phyloP scores from a whole-genome alignment of 2,888 invertebrate species.

The Yponomeuta plumbellus region DNA sequence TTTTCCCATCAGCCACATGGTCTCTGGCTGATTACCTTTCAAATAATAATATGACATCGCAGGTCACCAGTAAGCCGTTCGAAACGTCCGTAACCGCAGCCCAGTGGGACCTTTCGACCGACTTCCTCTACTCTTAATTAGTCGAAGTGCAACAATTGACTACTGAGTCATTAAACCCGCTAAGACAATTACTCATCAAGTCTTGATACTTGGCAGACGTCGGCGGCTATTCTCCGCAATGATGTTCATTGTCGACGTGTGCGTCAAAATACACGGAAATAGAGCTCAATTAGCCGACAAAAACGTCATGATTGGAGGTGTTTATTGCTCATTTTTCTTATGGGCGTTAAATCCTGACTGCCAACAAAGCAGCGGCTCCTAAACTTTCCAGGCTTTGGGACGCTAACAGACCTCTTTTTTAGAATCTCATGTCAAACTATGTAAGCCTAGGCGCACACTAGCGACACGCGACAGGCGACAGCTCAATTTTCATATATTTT shows the following conservation, averaged over 20 bases:
- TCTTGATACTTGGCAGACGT: slow-evolving; percentile 31
- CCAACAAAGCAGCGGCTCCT: too few relatives aligned
- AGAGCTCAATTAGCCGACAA: slow-evolving; percentile 12
- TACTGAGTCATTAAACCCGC: slow-evolving; percentile 16
- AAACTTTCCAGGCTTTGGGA: too few relatives aligned
- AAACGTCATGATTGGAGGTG: background rate
- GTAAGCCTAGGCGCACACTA: too few relatives aligned
- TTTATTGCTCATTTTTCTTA: background rate
- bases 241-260: slow-evolving; percentile 29
- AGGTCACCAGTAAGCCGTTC: too few relatives aligned
- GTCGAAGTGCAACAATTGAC: slow-evolving; percentile 10
- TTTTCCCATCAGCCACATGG: too few relatives aligned
- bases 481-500: too few relatives aligned
- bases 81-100: background rate
- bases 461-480: too few relatives aligned
- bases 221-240: slow-evolving; percentile 48
- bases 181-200: slow-evolving; percentile 39
- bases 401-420: too few relatives aligned
- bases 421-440: too few relatives aligned
- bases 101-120: background rate
- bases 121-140: slow-evolving; percentile 12
- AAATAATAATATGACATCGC: too few relatives aligned
- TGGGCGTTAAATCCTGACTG: background rate
- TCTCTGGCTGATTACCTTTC: too few relatives aligned
- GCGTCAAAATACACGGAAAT: slow-evolving; percentile 19